Conservation (phyloP, 2,797 vertebrate species). For the Girardinus metallicus region DNA sequence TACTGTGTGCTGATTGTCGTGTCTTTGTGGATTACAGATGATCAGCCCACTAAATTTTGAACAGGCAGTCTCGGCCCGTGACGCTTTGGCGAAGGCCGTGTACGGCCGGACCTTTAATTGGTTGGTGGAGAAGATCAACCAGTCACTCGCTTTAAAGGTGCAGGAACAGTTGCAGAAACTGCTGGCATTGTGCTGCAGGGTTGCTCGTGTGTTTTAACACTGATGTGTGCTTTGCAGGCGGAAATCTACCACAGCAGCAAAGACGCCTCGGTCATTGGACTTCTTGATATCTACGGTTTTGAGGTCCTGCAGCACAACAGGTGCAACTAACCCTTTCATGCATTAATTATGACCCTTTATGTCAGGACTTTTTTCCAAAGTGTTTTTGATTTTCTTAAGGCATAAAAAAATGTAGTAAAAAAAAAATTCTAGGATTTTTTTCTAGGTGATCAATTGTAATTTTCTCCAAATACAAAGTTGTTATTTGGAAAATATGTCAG, state of each 20-base stretch:
- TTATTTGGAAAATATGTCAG: too few species aligned
- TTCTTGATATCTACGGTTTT: slow-evolving; percentile 97
- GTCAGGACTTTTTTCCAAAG: too few species aligned
- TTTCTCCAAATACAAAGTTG: too few species aligned
- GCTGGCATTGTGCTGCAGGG: neutral
- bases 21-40: slow-evolving; percentile 80
- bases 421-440: too few species aligned
- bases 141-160: slow-evolving; percentile 90
- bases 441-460: too few species aligned
- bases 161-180: neutral
- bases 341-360: too few species aligned
- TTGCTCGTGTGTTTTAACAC: slow-evolving; percentile 6
- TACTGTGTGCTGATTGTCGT: neutral
- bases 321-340: slow-evolving; percentile 62
- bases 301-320: slow-evolving; percentile 97
- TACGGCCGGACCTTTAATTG: slow-evolving; percentile 95
- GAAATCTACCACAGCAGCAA: slow-evolving; percentile 85
- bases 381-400: too few species aligned
- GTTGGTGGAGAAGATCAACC: slow-evolving; percentile 95
- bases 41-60: slow-evolving; percentile 93
- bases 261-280: slow-evolving; percentile 89
- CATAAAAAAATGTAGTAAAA: too few species aligned
- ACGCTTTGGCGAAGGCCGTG: slow-evolving; percentile 91
- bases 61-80: slow-evolving; percentile 91
- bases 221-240: slow-evolving; percentile 77